Conservation (phyloP, 2,888 invertebrate species). For the Linhomoeus sp. region DNA sequence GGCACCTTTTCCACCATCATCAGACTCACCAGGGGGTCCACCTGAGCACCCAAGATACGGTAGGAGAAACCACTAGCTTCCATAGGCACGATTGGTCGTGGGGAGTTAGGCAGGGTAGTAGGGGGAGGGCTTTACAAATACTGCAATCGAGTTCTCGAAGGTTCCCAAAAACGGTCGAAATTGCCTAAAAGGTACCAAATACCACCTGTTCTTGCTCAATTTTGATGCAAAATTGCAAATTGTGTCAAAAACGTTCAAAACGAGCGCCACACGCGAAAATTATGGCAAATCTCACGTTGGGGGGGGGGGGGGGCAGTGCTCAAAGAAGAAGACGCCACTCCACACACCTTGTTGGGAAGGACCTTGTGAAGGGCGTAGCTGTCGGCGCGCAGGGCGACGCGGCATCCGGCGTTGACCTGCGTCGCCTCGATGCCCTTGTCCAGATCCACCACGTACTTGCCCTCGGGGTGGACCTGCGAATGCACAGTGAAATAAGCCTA, state of each 20-base stretch:
- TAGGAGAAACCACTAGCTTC: too few relatives aligned
- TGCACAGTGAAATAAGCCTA: slow-evolving; percentile 4
- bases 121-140: too few relatives aligned
- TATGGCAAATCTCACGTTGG: too few relatives aligned
- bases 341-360: slow-evolving; percentile 66
- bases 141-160: too few relatives aligned
- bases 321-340: neutral
- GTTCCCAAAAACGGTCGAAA: too few relatives aligned
- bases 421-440: slow-evolving; percentile 98
- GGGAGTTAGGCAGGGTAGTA: too few relatives aligned
- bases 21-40: slow-evolving; percentile 89
- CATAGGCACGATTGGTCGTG: too few relatives aligned
- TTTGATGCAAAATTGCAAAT: too few relatives aligned
- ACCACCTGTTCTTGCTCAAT: too few relatives aligned
- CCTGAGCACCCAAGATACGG: slow-evolving; percentile 33
- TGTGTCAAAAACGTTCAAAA: too few relatives aligned
- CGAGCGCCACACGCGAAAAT: too few relatives aligned
- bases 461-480: slow-evolving; percentile 90
- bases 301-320: neutral
- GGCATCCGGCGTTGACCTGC: slow-evolving; percentile 86
- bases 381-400: slow-evolving; percentile 91
- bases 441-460: slow-evolving; percentile 95
- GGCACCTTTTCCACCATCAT: slow-evolving; percentile 99
- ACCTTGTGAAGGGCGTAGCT: slow-evolving; percentile 97
- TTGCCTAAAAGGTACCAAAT: too few relatives aligned